phyloP scores from a whole-genome alignment of 37 sponge, comb jelly and placozoan genomes.

The Tethya wilhelma region DNA sequence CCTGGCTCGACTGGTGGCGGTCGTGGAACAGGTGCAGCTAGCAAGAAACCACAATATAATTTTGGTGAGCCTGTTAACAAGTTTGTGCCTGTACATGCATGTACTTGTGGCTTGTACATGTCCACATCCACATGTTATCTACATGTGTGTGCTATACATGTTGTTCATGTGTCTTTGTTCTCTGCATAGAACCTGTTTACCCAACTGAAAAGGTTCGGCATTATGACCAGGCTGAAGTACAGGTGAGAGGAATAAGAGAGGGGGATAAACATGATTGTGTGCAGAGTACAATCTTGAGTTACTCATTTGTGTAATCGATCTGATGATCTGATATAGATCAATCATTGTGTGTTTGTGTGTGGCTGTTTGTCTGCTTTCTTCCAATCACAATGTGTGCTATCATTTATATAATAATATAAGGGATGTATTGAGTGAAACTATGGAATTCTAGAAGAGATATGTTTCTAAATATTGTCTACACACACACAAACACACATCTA shows the following conservation, averaged over 20 bases:
- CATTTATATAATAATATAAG: too few species aligned
- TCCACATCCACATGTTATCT: too few species aligned
- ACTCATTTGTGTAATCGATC: background rate
- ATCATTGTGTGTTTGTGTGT: background rate
- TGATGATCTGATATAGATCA: background rate
- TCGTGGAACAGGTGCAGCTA: background rate
- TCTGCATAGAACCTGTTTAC: slow-evolving; percentile 25
- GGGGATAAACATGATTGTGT: background rate
- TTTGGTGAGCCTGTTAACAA: background rate
- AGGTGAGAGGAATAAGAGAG: slow-evolving; percentile 7
- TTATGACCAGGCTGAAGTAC: slow-evolving; percentile 36
- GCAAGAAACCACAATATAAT: slow-evolving; percentile 13
- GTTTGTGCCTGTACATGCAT: background rate
- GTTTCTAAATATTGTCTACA: too few species aligned
- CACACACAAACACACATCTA: too few species aligned
- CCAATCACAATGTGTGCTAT: background rate
- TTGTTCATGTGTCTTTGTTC: background rate
- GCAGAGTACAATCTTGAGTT: background rate
- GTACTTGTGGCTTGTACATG: too few species aligned
- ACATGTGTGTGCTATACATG: too few species aligned
- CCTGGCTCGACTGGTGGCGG: background rate
- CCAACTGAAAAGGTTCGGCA: slow-evolving; percentile 13
- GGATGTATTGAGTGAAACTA: too few species aligned
- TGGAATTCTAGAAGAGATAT: too few species aligned
- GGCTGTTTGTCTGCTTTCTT: too few species aligned